phyloP scores from a whole-genome alignment of 2,797 vertebrate species.

The Chromis chromis region DNA sequence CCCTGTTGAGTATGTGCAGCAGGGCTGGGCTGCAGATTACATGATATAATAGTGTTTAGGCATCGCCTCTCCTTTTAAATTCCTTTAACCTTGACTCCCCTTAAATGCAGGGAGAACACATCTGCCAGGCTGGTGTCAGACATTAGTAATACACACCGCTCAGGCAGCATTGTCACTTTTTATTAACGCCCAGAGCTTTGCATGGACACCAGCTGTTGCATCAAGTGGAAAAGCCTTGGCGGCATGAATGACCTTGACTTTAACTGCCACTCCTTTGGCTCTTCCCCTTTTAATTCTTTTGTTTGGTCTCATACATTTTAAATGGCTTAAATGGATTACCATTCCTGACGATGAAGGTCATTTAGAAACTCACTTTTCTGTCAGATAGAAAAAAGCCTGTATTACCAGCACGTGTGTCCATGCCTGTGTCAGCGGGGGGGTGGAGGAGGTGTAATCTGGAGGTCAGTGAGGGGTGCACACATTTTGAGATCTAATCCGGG shows the following conservation, averaged over 20 bases:
- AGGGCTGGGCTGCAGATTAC: slow-evolving; percentile 81
- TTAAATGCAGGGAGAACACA: slow-evolving; percentile 84
- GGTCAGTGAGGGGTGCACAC: slow-evolving; percentile 59
- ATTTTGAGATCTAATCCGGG: slow-evolving; percentile 72
- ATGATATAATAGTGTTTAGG: slow-evolving; percentile 85
- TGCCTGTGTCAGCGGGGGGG: slow-evolving; percentile 16
- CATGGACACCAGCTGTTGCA: slow-evolving; percentile 94
- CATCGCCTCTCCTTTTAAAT: slow-evolving; percentile 83
- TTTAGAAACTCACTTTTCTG: slow-evolving; percentile 73
- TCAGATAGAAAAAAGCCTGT: slow-evolving; percentile 42
- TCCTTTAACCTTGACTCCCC: slow-evolving; percentile 89
- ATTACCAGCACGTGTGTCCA: slow-evolving; percentile 26
- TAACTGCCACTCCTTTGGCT: slow-evolving; percentile 80
- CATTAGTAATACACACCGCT: slow-evolving; percentile 86
- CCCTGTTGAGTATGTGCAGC: slow-evolving; percentile 77
- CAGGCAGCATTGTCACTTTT: slow-evolving; percentile 88
- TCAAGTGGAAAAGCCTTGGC: slow-evolving; percentile 89
- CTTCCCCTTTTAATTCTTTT: slow-evolving; percentile 82
- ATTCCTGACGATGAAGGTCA: slow-evolving; percentile 81
- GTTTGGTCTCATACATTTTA: slow-evolving; percentile 87
- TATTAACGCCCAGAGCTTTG: slow-evolving; percentile 89
- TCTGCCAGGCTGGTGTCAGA: slow-evolving; percentile 87
- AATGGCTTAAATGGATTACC: slow-evolving; percentile 84
- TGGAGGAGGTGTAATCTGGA: slow-evolving; percentile 66
- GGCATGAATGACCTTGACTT: slow-evolving; percentile 95